Conservation (phyloP, 2,888 invertebrate species). For the Zygaena filipendulae region DNA sequence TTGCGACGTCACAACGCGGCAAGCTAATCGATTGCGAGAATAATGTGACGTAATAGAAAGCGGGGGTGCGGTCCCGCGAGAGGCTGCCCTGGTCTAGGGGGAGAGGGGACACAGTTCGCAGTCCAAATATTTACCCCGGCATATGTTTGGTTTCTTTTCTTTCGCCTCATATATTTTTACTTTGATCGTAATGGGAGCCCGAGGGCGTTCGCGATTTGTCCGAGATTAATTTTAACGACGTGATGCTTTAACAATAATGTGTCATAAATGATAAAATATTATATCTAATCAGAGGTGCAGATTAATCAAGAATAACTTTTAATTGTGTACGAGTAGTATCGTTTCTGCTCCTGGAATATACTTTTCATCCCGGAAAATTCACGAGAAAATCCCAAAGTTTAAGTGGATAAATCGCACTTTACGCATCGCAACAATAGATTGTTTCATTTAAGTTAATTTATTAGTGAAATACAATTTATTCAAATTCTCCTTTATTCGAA, state of each 20-base stretch:
- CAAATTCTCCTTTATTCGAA: too few species aligned
- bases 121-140: slow-evolving; percentile 61
- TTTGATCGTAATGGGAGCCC: slow-evolving; percentile 61
- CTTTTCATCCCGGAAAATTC: too few species aligned
- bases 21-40: slow-evolving; percentile 58
- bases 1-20: slow-evolving; percentile 38
- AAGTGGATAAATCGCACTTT: too few species aligned
- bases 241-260: slow-evolving; percentile 28
- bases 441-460: too few species aligned
- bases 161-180: slow-evolving; percentile 66
- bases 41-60: slow-evolving; percentile 57
- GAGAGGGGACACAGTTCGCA: slow-evolving; percentile 31
- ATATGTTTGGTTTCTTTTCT: slow-evolving; percentile 67
- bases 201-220: slow-evolving; percentile 51
- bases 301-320: too few species aligned
- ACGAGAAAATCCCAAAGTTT: too few species aligned
- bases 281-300: slow-evolving; percentile 22
- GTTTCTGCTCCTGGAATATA: too few species aligned
- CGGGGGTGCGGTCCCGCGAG: slow-evolving; percentile 21
- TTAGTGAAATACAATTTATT: too few species aligned
- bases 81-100: too few species aligned
- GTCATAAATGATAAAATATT: slow-evolving; percentile 29
- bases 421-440: too few species aligned
- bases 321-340: too few species aligned
- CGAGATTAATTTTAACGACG: slow-evolving; percentile 61